Evolutionary conservation across 2,888 invertebrate genomes (phyloP).

Genomic region (Gryllus longicercus): DNA sequence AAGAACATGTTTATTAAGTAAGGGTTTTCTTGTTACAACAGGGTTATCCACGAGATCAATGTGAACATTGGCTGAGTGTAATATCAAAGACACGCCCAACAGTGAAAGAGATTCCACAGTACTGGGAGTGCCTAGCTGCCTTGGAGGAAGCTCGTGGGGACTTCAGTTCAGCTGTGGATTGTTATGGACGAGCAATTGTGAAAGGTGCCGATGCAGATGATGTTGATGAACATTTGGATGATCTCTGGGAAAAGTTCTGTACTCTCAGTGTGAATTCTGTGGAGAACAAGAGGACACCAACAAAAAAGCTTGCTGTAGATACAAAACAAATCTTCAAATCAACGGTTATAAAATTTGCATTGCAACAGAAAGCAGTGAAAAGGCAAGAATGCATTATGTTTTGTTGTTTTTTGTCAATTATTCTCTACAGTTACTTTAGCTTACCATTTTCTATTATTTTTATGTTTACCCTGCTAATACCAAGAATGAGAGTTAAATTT

Average conservation of each 20-base stretch:
- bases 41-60: conserved; percentile 53
- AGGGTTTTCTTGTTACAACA: not conserved
- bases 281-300: not conserved
- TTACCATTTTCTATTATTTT: no score
- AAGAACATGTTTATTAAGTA: no score
- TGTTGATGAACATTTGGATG: not conserved
- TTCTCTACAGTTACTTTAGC: no score
- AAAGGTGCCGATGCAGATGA: not conserved
- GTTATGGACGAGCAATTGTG: conserved; percentile 47
- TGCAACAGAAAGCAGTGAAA: conserved; percentile 20
- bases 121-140: conserved; percentile 61
- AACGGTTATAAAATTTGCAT: not conserved
- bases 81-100: conserved; percentile 50
- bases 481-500: no score
- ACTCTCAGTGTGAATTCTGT: not conserved
- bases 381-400: not conserved
- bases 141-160: conserved; percentile 56
- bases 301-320: not conserved
- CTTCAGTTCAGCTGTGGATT: conserved; percentile 55
- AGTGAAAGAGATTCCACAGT: conserved; percentile 50
- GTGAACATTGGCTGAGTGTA: conserved; percentile 55
- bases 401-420: no score
- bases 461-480: no score
- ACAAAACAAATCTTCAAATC: conserved; percentile 11
- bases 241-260: conserved; percentile 17